phyloP scores from a whole-genome alignment of 2,797 vertebrate genomes.

The Notolabrus celidotus region DNA sequence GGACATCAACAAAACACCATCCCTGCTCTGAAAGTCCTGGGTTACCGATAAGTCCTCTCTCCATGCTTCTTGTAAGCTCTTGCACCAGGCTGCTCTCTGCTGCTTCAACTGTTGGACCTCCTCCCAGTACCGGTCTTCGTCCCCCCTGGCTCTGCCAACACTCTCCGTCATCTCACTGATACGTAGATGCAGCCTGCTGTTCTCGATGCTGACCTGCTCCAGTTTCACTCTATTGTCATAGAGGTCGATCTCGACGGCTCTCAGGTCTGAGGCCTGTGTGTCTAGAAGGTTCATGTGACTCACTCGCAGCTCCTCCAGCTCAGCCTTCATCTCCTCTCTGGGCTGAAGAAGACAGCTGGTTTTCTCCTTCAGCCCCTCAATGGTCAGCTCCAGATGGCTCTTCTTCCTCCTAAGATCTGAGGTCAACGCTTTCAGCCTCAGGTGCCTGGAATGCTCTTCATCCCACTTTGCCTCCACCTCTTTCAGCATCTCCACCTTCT shows the following conservation, averaged over 20 bases:
- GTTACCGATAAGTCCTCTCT: conserved; percentile 17
- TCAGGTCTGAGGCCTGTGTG: conserved; percentile 60
- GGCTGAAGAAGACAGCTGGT: conserved; percentile 54
- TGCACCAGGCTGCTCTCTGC: conserved; percentile 27
- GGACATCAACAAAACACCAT: neutral
- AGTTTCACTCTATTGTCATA: conserved; percentile 64
- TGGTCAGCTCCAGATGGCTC: conserved; percentile 42
- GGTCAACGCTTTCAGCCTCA: conserved; percentile 27
- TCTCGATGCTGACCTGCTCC: conserved; percentile 76
- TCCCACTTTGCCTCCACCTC: conserved; percentile 58
- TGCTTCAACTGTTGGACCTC: conserved; percentile 33
- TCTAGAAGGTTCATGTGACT: conserved; percentile 32
- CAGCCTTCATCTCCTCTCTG: conserved; percentile 59
- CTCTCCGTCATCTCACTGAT: conserved; percentile 70
- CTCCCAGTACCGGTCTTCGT: conserved; percentile 42
- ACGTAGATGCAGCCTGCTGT: conserved; percentile 74
- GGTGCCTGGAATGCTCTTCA: conserved; percentile 32
- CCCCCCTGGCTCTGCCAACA: conserved; percentile 4
- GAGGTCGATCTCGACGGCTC: conserved; percentile 61
- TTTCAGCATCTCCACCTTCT: conserved; percentile 55
- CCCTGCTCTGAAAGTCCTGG: conserved; percentile 19
- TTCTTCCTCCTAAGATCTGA: conserved; percentile 41
- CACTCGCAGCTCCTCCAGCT: conserved; percentile 51
- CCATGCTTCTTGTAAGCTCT: conserved; percentile 57
- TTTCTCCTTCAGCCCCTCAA: conserved; percentile 44